Evolutionary conservation across 2,113 vertebrate species (phyloP).

Genomic region (Hyperopisus bebe): DNA sequence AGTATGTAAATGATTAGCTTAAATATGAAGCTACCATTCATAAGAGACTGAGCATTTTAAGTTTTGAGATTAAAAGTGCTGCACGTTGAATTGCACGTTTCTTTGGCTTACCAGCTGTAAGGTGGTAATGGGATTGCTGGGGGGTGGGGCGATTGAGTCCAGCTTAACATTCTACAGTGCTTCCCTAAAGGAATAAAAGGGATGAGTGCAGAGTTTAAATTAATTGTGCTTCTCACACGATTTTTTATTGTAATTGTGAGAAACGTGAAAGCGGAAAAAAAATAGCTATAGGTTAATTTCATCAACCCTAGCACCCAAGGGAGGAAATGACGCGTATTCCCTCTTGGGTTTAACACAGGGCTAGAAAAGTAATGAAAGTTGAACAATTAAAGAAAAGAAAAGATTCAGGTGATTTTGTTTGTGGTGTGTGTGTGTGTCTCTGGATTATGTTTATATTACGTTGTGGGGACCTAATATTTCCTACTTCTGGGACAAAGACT

Average conservation of each 20-base stretch:
- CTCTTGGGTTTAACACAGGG: constrained; percentile 30
- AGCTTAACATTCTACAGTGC: constrained; percentile 27
- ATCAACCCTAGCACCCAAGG: constrained; percentile 57
- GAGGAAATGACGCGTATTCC: constrained; percentile 43
- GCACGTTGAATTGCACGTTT: not conserved
- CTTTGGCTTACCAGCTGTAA: not conserved
- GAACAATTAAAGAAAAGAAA: constrained; percentile 26
- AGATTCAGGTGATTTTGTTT: constrained; percentile 32
- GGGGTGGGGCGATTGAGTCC: constrained; percentile 46
- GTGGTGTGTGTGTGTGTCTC: not conserved
- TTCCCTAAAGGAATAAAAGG: constrained; percentile 45
- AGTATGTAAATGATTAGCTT: not conserved
- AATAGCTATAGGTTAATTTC: constrained; percentile 62
- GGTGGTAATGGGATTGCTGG: not conserved
- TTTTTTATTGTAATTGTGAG: constrained; percentile 51
- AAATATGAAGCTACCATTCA: not conserved
- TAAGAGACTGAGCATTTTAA: not conserved
- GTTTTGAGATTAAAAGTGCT: not conserved
- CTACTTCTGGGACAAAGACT: not conserved
- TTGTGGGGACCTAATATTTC: not conserved
- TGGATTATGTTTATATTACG: not conserved
- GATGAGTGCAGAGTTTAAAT: constrained; percentile 56
- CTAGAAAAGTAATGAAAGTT: constrained; percentile 55
- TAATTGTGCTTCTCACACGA: constrained; percentile 58
- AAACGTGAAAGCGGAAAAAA: constrained; percentile 41